Evolutionary conservation across 2,797 vertebrate species (phyloP).

Genomic region (Cetoscarus ocellatus): DNA sequence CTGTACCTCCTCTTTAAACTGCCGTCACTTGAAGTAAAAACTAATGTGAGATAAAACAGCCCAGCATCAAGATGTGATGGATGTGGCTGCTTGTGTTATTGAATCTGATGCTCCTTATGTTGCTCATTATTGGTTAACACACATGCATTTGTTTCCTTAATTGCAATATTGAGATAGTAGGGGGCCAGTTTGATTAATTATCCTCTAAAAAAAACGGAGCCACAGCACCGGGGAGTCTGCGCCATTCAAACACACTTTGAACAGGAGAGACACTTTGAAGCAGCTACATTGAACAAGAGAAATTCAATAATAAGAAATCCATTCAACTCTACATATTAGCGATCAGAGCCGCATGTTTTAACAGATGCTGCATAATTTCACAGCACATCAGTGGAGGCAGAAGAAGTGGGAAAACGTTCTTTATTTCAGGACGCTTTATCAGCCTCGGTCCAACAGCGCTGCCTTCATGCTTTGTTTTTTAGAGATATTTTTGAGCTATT

Average conservation of each 20-base stretch:
- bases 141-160: conserved; percentile 63
- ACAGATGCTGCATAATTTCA: conserved; percentile 34
- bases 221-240: conserved; percentile 12
- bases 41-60: conserved; percentile 2
- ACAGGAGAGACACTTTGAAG: conserved; percentile 27
- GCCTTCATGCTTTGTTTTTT: not conserved
- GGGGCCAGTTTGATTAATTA: conserved; percentile 57
- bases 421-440: conserved; percentile 33
- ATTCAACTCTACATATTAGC: conserved; percentile 41
- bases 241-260: conserved; percentile 41
- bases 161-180: conserved; percentile 54
- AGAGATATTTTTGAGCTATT: conserved; percentile 1
- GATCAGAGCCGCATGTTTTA: conserved; percentile 20
- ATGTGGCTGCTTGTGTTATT: conserved; percentile 52
- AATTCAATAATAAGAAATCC: conserved; percentile 37
- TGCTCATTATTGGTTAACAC: conserved; percentile 56
- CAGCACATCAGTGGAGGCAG: conserved; percentile 21
- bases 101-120: conserved; percentile 52
- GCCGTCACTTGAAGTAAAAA: conserved; percentile 18
- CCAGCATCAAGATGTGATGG: conserved; percentile 25
- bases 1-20: conserved; percentile 2
- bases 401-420: conserved; percentile 30
- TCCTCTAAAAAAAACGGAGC: conserved; percentile 35
- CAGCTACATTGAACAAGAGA: conserved; percentile 21
- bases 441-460: conserved; percentile 15